Evolutionary conservation across 92 coral and sea anemone species (phyloP).

Genomic region (Palythoa heliodiscus): DNA sequence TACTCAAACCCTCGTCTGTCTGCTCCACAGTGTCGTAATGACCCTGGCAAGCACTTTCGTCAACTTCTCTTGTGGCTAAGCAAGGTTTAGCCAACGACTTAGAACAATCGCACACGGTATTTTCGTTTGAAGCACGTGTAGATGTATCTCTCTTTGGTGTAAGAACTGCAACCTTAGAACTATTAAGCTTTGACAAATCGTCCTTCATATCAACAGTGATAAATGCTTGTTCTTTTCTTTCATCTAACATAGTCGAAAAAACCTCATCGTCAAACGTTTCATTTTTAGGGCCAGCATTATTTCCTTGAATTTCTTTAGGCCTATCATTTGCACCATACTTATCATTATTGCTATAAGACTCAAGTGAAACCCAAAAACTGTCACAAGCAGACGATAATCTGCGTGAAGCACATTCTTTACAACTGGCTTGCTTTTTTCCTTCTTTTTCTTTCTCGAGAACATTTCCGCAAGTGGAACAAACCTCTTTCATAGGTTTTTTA

Average conservation of each 20-base stretch:
- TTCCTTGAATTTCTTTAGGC: background rate
- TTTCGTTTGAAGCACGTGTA: background rate
- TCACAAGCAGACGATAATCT: constrained; percentile 16
- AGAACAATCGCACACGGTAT: background rate
- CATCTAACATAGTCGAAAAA: background rate
- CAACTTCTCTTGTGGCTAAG: background rate
- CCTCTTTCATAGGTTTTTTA: background rate
- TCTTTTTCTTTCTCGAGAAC: background rate
- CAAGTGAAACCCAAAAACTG: constrained; percentile 40
- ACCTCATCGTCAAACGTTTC: background rate
- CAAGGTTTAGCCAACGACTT: background rate
- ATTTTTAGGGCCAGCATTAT: background rate
- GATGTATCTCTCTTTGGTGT: background rate
- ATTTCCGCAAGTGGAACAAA: constrained; percentile 2
- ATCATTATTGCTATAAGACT: background rate
- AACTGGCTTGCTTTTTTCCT: background rate
- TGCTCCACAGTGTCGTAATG: background rate
- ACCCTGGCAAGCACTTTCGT: background rate
- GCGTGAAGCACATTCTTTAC: constrained; percentile 10
- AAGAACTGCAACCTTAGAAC: background rate
- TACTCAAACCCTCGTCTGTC: background rate
- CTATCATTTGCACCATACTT: background rate
- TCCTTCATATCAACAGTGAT: background rate
- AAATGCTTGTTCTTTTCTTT: background rate
- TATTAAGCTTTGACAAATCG: background rate